Evolutionary conservation across 2,888 invertebrate species (phyloP), one percentile per base, ranked within the genome.

Genomic region (Papilio demoleus): DNA sequence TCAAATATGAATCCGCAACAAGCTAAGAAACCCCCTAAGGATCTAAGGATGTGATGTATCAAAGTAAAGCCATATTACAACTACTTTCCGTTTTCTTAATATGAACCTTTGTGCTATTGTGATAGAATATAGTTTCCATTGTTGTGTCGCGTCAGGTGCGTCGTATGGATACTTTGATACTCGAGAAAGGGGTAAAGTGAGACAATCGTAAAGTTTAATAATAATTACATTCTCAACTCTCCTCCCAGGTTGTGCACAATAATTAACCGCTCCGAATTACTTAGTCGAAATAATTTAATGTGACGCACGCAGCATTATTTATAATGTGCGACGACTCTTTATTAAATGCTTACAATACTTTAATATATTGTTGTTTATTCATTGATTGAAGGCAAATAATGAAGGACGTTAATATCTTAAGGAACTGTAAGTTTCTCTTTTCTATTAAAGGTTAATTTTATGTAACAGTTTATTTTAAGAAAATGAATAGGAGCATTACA

Each of bases 181-280:
- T 74, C 79, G 81, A 85, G 79, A 86, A 90, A 88, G 89, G 92
- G 92, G 92, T 92, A 90, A 91, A 90, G 89, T 91, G 92, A 92
- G 91, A 92, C 92, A 92, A 92, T 92, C 92, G 92, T 92, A 92
- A 92, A 92, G 88, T 92, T 92, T 92, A 92, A 92, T 92, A 92
- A 92, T 92, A 92, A 92, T 92, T 92, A 92, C 91, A 92, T 92
- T 92, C 90, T 90, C 92, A 88, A 89, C 91, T 92, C 91, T 88
- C 89, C 88, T 90, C 88, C 86, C 88, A 88, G 89, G 88, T 88
- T 89, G 88, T 88, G 87, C 88, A 83, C 90, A 90, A 90, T 92
- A 92, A 92, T 92, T 92, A 92, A 92, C 92, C 91, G 90, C 90
- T 89, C 88, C 85, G 90, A 90, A 92, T 92, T 92, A 92, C 92